A percentile compares a stretch with the other conserved stretches of the same genome.
These are phyloP conservation scores for Cetonia aurata DNA, from an alignment of 2,888 invertebrate species.

Conservation along the genomic window DNA sequence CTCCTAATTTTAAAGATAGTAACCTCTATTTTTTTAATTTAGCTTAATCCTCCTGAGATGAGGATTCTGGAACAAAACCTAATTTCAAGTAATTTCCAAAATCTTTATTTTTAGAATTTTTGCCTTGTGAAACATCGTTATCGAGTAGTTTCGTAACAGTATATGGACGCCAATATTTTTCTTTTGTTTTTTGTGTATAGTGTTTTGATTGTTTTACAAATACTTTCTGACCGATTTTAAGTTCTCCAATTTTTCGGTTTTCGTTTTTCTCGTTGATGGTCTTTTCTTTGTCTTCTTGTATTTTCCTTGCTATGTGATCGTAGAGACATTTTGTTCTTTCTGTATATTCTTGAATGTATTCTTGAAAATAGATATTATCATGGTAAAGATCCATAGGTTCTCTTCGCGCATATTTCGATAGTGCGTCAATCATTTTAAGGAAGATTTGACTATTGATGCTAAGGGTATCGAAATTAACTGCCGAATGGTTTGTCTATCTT, in stretches of 20 bases:
- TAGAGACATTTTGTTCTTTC: conserved; percentile 5
- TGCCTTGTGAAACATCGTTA: conserved; percentile 2
- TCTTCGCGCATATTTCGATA: too few species aligned
- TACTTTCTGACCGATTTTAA: conserved; percentile 11
- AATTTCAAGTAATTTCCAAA: conserved; percentile 1
- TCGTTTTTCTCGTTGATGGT: neutral
- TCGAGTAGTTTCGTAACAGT: neutral
- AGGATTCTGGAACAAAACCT: conserved; percentile 20
- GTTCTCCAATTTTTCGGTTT: conserved; percentile 4
- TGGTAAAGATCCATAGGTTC: conserved; percentile 13
- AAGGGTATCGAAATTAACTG: too few species aligned
- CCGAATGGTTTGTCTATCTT: too few species aligned
- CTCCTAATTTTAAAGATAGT: conserved; percentile 20
- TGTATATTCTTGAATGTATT: neutral
- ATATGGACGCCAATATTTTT: conserved; percentile 6
- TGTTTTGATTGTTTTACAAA: conserved; percentile 8
- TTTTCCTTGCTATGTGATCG: neutral
- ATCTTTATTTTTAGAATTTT: too few species aligned
- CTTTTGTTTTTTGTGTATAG: conserved; percentile 13
- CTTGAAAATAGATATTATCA: conserved; percentile 15
- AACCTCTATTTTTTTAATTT: conserved; percentile 4
- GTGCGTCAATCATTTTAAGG: too few species aligned
- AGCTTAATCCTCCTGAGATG: conserved; percentile 8
- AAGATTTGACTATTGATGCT: too few species aligned
- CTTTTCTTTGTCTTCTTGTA: conserved; percentile 22